phyloP scores from a whole-genome alignment of 2,888 invertebrate genomes.

The Malthinus seriepunctatus region DNA sequence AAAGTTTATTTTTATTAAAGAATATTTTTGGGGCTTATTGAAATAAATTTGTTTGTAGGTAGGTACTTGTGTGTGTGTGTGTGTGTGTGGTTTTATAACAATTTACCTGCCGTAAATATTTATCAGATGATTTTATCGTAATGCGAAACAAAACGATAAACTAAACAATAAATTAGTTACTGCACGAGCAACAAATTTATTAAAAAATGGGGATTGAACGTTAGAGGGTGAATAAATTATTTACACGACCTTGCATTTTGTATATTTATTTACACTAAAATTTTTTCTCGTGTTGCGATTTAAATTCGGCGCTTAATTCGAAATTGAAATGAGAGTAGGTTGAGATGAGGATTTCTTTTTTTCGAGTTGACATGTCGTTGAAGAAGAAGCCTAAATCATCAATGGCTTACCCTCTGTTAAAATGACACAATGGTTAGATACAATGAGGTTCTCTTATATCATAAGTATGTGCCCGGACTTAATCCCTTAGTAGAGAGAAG shows the following conservation, averaged over 20 bases:
- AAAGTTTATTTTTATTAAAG: too few relatives aligned
- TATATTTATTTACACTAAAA: not conserved
- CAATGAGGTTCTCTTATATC: constrained; percentile 35
- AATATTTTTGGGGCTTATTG: too few relatives aligned
- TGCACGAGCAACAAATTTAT: constrained; percentile 7
- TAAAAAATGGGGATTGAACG: constrained; percentile 6
- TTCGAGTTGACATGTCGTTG: constrained; percentile 22
- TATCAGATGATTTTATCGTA: constrained; percentile 8
- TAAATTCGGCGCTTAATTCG: too few relatives aligned
- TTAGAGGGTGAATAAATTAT: constrained; percentile 5
- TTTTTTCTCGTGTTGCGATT: constrained; percentile 4
- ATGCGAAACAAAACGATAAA: constrained; percentile 7
- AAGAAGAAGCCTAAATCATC: constrained; percentile 41
- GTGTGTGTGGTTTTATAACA: constrained; percentile 1
- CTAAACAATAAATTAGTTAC: constrained; percentile 6
- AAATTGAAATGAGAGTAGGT: not conserved
- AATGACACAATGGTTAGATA: constrained; percentile 47
- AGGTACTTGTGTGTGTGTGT: not conserved
- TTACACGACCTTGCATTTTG: constrained; percentile 2
- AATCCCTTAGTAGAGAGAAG: constrained; percentile 46
- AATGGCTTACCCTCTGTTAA: constrained; percentile 46
- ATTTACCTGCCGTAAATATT: constrained; percentile 5
- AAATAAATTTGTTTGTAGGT: too few relatives aligned
- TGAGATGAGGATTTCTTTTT: not conserved
- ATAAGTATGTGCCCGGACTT: constrained; percentile 43